phyloP scores from a whole-genome alignment of 2,888 invertebrate genomes.

The Gari tellinella region DNA sequence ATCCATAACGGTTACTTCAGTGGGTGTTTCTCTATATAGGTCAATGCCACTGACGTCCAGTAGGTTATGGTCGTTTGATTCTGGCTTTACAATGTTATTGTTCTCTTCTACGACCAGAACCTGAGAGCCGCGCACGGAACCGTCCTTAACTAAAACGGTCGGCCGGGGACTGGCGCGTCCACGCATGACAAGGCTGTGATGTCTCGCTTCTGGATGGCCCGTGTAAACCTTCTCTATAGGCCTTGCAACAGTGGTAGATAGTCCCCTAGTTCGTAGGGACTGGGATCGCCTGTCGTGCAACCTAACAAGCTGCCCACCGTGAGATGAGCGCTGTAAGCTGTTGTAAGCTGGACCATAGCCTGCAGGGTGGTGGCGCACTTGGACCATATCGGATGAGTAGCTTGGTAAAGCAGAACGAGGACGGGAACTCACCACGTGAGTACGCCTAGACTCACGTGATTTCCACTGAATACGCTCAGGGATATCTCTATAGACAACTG shows the following conservation, averaged over 20 bases:
- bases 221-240: constrained; percentile 54
- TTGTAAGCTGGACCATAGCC: constrained; percentile 25
- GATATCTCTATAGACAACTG: constrained; percentile 35
- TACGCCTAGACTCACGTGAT: constrained; percentile 24
- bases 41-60: constrained; percentile 58
- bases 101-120: constrained; percentile 38
- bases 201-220: constrained; percentile 43
- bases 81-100: constrained; percentile 47
- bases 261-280: constrained; percentile 31
- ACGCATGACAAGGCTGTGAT: constrained; percentile 41
- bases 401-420: constrained; percentile 46
- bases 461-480: constrained; percentile 54
- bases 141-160: constrained; percentile 34
- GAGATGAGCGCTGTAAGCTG: constrained; percentile 33
- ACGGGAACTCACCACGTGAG: constrained; percentile 36
- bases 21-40: constrained; percentile 44
- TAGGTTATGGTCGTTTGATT: constrained; percentile 29
- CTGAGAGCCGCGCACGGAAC: constrained; percentile 7
- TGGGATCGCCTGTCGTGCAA: constrained; percentile 38
- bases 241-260: constrained; percentile 41
- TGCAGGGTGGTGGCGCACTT: constrained; percentile 45
- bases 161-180: constrained; percentile 22
- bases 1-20: not conserved
- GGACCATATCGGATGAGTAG: constrained; percentile 34
- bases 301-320: constrained; percentile 34